Evolutionary conservation across 2,797 vertebrate genomes (phyloP).

Genomic region (Schizopygopsis malacanthus): DNA sequence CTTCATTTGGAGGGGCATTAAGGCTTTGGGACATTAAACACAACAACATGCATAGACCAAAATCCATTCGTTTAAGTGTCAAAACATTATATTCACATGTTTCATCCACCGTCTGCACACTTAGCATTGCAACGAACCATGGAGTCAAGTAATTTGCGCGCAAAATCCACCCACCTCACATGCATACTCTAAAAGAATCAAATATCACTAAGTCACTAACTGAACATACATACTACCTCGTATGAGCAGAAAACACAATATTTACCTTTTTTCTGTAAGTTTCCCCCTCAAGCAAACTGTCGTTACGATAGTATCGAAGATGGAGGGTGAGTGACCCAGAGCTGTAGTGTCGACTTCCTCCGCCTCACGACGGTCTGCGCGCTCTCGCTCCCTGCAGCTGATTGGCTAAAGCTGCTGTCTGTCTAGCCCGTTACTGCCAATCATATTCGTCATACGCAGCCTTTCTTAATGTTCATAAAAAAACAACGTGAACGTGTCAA

Average conservation of each 20-base stretch:
- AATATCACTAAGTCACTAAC: not conserved
- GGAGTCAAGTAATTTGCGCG: not conserved
- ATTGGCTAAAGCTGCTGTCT: constrained; percentile 51
- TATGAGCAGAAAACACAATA: not conserved
- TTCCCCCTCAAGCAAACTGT: constrained; percentile 39
- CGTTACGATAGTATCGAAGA: constrained; percentile 51
- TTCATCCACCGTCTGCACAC: not conserved
- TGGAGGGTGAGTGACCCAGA: constrained; percentile 50
- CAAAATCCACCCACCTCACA: not conserved
- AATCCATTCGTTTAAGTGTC: not conserved
- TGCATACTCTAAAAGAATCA: not conserved
- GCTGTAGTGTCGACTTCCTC: not conserved
- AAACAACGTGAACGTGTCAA: not conserved
- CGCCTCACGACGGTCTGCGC: constrained; percentile 28
- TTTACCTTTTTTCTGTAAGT: constrained; percentile 47
- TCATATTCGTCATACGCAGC: not conserved
- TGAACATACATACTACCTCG: not conserved
- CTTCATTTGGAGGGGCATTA: not conserved
- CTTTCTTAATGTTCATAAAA: not conserved
- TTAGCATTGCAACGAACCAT: constrained; percentile 19
- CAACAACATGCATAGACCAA: not conserved
- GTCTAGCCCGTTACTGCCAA: not conserved
- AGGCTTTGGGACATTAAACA: not conserved
- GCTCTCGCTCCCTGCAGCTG: not conserved
- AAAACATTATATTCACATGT: not conserved